Percentiles rank a stretch among this genome's conserved stretches.
phyloP scores from a whole-genome alignment of 2,888 invertebrate genomes.

The Parnassius smintheus region DNA sequence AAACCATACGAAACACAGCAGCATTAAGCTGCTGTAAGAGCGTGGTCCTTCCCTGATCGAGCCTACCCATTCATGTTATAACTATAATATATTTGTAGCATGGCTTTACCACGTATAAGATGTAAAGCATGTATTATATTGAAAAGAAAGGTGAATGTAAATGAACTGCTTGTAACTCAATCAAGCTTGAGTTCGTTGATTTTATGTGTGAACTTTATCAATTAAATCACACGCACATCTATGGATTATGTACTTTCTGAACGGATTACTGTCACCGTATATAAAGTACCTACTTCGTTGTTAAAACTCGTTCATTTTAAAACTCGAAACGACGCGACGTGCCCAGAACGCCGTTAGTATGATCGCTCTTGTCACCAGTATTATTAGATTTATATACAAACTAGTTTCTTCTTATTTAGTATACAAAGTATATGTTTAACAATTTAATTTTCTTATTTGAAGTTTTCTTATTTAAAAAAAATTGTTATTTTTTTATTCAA shows the following conservation, averaged over 20 bases:
- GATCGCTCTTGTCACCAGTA: neutral
- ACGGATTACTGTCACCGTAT: conserved; percentile 10
- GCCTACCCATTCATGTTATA: too few relatives aligned
- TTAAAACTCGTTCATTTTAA: conserved; percentile 9
- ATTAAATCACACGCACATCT: conserved; percentile 1
- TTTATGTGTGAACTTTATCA: conserved; percentile 9
- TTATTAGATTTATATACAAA: neutral
- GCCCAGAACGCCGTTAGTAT: conserved; percentile 3
- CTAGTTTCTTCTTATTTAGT: neutral
- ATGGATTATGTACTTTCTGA: conserved; percentile 3
- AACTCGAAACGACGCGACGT: conserved; percentile 2
- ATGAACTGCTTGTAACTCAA: neutral
- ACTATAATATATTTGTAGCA: too few relatives aligned
- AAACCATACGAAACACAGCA: too few relatives aligned
- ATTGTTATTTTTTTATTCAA: too few relatives aligned
- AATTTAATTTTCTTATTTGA: too few relatives aligned
- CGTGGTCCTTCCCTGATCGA: too few relatives aligned
- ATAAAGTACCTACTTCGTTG: conserved; percentile 1
- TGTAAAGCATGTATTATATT: too few relatives aligned
- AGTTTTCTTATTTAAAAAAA: too few relatives aligned
- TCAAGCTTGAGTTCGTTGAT: neutral
- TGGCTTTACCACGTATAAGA: too few relatives aligned
- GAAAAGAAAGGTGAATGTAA: too few relatives aligned
- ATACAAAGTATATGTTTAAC: neutral
- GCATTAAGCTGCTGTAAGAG: too few relatives aligned